Conservation (phyloP, 1,140 invertebrate species). For the Frieseomelitta varia region DNA sequence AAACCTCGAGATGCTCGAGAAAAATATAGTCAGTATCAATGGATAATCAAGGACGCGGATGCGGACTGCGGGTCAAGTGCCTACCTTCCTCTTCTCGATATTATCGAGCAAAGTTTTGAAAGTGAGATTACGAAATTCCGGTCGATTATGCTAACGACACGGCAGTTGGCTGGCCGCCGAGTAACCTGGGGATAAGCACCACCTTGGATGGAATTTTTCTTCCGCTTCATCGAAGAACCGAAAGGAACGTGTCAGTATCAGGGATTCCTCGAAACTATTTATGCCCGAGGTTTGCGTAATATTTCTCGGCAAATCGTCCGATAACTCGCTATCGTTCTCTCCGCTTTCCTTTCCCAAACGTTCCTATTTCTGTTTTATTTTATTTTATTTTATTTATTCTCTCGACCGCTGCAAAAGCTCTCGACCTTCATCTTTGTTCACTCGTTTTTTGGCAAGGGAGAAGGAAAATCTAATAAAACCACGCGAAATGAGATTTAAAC, state of each 20-base stretch:
- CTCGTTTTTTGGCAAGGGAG: no score
- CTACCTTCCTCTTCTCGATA: neutral
- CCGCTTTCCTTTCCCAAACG: neutral
- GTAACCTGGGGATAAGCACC: slow-evolving; percentile 46
- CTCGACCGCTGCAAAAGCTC: no score
- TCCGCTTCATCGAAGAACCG: slow-evolving; percentile 29
- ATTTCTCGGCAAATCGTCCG: neutral
- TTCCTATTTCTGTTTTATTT: neutral
- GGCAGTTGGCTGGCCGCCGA: slow-evolving; percentile 26
- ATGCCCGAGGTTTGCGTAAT: slow-evolving; percentile 8
- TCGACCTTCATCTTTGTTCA: no score
- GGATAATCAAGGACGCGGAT: neutral
- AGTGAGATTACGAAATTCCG: slow-evolving; percentile 37
- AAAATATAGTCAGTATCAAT: neutral
- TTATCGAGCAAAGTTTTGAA: slow-evolving; percentile 11
- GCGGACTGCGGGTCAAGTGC: neutral
- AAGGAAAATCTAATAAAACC: neutral
- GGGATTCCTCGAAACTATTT: slow-evolving; percentile 37
- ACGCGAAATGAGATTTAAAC: neutral
- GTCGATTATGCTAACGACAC: slow-evolving; percentile 61
- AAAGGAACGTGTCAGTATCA: slow-evolving; percentile 60
- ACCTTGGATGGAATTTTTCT: slow-evolving; percentile 52
- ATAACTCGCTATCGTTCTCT: neutral
- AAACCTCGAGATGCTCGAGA: no score
- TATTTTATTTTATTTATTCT: no score